Evolutionary conservation across 2,113 vertebrate species (phyloP), one percentile per base, ranked within the genome.

Genomic region (Nothocercus nigrocapillus): DNA sequence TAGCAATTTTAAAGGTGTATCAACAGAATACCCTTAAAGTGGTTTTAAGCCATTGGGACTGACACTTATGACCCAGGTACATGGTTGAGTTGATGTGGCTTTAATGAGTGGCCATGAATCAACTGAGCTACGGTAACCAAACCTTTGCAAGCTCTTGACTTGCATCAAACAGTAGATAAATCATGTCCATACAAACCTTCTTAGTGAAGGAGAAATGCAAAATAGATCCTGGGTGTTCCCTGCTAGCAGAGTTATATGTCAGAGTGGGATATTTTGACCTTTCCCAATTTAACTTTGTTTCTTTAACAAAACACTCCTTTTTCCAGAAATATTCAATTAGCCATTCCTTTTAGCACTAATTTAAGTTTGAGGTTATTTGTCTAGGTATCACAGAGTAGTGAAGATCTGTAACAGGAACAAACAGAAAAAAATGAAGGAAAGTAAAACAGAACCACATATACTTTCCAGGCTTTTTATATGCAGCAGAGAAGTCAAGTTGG

Each of bases 161-260:
- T 53, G 38, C 42, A 72, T 56, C 58, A 91, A 89, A 89, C 51
- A 64, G 69, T 28, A 87, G 70, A 89, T 85, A 89, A 94, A 82
- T 95, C 66, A 82, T 64, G 69, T 79, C 66, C 28, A 13, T 54
- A 38, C 74, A 78, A 83, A 78, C 32, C 14, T 22, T 44, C 25
- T 64, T 40, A 91, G 32, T 72, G 78, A 87, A 93, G 62, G 38
- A 91, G 66, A 93, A 89, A 87, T 87, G 76, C 21, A 79, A 14
- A 96, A 67, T 56, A 82, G 30, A 28, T 47, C 79, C 30, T 69
- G 40, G 24, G 51, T 88, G 11, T 49, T 76, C 32, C 63, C 36
- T 89, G 20, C 44, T 85, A 34, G 19, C 54, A 88, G 58, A 54
- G 22, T 40, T 74, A 1, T 58, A 25, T 64, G 30, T 74, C 66